phyloP scores from a whole-genome alignment of 2,797 vertebrate species.

The Cyclura pinguis region DNA sequence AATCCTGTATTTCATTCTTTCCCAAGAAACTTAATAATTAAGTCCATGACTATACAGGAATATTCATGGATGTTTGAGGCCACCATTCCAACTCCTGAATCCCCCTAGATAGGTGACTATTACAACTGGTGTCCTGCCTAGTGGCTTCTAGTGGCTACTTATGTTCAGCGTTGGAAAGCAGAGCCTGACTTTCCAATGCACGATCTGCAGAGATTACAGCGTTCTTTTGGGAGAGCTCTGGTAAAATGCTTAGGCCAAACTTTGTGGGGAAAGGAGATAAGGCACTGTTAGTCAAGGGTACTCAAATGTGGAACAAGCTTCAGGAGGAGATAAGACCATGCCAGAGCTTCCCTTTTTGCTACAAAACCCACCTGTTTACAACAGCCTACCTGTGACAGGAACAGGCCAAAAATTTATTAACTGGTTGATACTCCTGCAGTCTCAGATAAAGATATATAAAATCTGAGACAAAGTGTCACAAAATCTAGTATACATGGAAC shows the following conservation, averaged over 20 bases:
- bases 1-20: not conserved
- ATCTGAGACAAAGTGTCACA: not conserved
- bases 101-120: not conserved
- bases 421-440: not conserved
- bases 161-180: not conserved
- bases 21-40: not conserved
- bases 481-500: not conserved
- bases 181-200: not conserved
- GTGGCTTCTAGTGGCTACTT: not conserved
- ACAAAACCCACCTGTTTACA: slow-evolving; percentile 17
- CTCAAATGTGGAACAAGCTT: slow-evolving; percentile 31
- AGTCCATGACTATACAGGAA: not conserved
- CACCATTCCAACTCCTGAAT: not conserved
- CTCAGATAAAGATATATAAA: not conserved
- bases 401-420: not conserved
- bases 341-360: slow-evolving; percentile 29
- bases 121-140: not conserved
- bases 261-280: slow-evolving; percentile 34
- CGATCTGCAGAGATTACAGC: not conserved
- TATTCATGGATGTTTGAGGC: not conserved
- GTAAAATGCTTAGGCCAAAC: slow-evolving; percentile 21
- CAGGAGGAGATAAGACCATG: slow-evolving; percentile 28
- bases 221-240: slow-evolving; percentile 7
- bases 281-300: slow-evolving; percentile 22
- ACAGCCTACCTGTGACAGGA: slow-evolving; percentile 6